phyloP scores from a whole-genome alignment of 2,113 vertebrate genomes.

The Rostratula benghalensis region DNA sequence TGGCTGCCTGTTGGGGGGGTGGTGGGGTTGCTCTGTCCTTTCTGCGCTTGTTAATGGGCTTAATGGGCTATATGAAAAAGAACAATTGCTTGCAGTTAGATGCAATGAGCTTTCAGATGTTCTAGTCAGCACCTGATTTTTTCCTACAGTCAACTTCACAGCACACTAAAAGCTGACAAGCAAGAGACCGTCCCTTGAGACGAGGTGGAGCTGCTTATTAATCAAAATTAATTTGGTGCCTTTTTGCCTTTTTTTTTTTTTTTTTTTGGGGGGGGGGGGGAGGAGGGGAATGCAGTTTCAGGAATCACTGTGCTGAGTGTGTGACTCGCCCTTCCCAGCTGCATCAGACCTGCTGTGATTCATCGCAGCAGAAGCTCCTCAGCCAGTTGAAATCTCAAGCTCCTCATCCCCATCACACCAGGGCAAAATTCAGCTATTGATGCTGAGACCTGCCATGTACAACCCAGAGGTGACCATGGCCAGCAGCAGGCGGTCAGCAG shows the following conservation, averaged over 20 bases:
- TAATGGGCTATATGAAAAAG: rapidly evolving
- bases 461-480: neutral
- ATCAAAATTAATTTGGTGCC: neutral
- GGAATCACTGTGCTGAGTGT: rapidly evolving
- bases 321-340: neutral
- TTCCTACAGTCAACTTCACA: neutral
- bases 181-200: neutral
- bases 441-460: neutral
- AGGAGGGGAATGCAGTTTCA: rapidly evolving
- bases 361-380: neutral
- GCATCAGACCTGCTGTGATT: neutral
- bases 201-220: neutral
- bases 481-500: rapidly evolving
- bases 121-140: neutral
- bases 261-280: too few species aligned
- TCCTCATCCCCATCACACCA: neutral
- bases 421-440: rapidly evolving
- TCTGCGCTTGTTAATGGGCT: neutral
- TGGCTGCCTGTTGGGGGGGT: rapidly evolving
- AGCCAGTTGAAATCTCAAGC: too few species aligned
- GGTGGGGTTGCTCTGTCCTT: neutral
- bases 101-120: neutral
- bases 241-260: neutral
- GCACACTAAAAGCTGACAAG: neutral
- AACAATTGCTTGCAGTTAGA: too few species aligned